Percentiles rank a stretch among this genome's conserved stretches.
Conservation (phyloP, 2,888 invertebrate genomes). For the Eupithecia subumbrata region DNA sequence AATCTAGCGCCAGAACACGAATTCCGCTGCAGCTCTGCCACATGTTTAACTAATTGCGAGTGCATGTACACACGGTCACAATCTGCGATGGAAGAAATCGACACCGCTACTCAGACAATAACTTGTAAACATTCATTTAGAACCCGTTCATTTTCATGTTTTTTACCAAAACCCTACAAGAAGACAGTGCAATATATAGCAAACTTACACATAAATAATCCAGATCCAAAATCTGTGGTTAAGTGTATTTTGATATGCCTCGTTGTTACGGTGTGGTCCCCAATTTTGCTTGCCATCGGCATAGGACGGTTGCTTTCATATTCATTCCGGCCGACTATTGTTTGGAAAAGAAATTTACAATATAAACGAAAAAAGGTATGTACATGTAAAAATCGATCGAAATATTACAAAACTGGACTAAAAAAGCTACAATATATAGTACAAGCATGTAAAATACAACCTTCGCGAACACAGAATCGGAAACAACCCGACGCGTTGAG, state of each 20-base stretch:
- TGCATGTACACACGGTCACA: neutral
- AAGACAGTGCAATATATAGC: neutral
- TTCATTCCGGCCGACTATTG: neutral
- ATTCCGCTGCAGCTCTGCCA: neutral
- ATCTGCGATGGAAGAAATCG: neutral
- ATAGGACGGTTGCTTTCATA: neutral
- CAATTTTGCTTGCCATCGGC: neutral
- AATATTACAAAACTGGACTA: neutral
- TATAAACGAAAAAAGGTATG: neutral
- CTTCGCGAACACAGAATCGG: neutral
- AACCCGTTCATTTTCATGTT: neutral
- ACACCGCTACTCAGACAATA: neutral
- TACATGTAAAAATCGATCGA: neutral
- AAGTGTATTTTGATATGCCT: neutral
- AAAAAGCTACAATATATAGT: neutral
- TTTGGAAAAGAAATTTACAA: neutral
- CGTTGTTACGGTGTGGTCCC: neutral
- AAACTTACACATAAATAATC: slow-evolving; percentile 1
- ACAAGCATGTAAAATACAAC: neutral
- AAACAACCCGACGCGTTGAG: neutral
- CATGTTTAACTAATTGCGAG: neutral
- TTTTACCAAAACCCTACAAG: neutral
- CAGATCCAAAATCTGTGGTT: neutral
- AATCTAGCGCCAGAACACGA: neutral
- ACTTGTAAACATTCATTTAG: neutral